Conservation (phyloP, 2,797 vertebrate genomes). For the Pipistrellus pipistrellus region DNA sequence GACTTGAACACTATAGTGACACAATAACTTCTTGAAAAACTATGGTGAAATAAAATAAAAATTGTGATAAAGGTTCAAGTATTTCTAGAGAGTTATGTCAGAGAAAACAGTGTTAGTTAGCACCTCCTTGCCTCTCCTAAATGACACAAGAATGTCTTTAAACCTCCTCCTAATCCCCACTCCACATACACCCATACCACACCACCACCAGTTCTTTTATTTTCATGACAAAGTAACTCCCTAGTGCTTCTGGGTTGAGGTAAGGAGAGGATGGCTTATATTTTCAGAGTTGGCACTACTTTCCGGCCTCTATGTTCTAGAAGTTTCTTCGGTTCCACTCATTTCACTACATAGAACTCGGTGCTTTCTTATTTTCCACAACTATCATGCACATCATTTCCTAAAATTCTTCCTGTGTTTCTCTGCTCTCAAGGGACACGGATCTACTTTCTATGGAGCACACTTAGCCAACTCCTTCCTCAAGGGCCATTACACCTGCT, state of each 20-base stretch:
- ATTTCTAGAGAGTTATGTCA: neutral
- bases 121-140: neutral
- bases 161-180: too few species aligned
- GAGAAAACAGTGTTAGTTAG: neutral
- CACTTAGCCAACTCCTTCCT: neutral
- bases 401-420: neutral
- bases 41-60: neutral
- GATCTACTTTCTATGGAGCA: neutral
- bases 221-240: neutral
- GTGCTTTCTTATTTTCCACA: neutral
- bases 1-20: neutral
- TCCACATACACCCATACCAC: too few species aligned
- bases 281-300: neutral
- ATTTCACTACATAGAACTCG: neutral
- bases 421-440: neutral
- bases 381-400: neutral
- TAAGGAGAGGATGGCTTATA: neutral
- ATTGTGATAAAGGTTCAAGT: neutral
- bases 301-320: neutral
- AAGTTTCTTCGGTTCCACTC: conserved; percentile 19
- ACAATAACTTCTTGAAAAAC: neutral
- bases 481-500: neutral
- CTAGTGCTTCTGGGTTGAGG: neutral
- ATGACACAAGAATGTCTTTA: neutral
- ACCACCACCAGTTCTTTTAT: neutral